Evolutionary conservation across 2,797 vertebrate genomes (phyloP).

Genomic region (Holocentrus rufus): DNA sequence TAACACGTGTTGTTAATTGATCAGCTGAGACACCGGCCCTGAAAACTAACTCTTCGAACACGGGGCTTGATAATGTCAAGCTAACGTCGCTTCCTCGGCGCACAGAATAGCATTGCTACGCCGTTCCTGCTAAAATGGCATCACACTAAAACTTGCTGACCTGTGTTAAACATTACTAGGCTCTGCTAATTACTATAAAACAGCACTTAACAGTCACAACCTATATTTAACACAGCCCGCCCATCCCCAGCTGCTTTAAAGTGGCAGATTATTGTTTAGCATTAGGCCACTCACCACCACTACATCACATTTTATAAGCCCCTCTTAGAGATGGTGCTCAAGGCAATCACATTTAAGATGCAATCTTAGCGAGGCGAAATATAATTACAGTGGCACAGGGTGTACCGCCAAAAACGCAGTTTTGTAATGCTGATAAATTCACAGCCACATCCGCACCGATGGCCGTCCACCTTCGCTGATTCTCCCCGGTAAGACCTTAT

Average conservation of each 20-base stretch:
- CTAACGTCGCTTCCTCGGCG: constrained; percentile 1
- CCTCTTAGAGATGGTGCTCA: background rate
- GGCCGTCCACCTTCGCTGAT: background rate
- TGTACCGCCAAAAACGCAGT: too few relatives aligned
- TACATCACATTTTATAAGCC: too few relatives aligned
- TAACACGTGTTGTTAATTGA: constrained; percentile 63
- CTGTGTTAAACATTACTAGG: constrained; percentile 51
- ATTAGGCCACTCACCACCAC: too few relatives aligned
- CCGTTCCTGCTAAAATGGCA: constrained; percentile 29
- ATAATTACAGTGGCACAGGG: too few relatives aligned
- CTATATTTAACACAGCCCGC: constrained; percentile 29
- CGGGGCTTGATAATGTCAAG: constrained; percentile 40
- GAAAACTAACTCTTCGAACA: constrained; percentile 26
- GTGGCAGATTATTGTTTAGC: too few relatives aligned
- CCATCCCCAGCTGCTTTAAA: background rate
- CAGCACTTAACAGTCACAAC: constrained; percentile 48
- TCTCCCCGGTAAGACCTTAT: constrained; percentile 11
- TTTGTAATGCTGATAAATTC: background rate
- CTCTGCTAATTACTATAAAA: constrained; percentile 33
- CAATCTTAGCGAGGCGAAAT: background rate
- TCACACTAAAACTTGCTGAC: constrained; percentile 54
- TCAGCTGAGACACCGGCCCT: constrained; percentile 47
- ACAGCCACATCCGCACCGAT: background rate
- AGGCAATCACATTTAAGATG: background rate
- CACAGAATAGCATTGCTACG: background rate